Base-by-base conservation (phyloP, 2,113 vertebrate genomes). In the Mohoua ochrocephala region DNA sequence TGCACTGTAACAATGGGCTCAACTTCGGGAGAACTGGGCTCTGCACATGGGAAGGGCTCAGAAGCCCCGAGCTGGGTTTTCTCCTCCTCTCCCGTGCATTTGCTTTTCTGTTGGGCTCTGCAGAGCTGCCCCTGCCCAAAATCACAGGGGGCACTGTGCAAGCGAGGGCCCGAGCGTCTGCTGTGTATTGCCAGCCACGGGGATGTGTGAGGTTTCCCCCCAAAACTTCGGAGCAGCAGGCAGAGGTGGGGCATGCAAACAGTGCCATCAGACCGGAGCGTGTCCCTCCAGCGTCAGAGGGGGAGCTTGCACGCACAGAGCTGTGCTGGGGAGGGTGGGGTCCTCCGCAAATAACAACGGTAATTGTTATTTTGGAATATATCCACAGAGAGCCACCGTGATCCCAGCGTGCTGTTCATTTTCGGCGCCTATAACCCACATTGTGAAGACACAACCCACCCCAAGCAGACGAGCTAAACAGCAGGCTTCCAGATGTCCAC, bases 401-500 rank as follows among this genome's bases (percentile, higher is more conserved):
- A 27, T 30, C 79, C 67, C 85, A 33, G 79, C 11, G 1, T 6
- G 16, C 91, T 42, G 79, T 6, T 84, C 83, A 6, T 56, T 70
- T 65, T 57, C 15, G 11, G 64, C 2, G 0, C 7, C 8, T 53
- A 6, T 87, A 95, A 95, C 90, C 95, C 96, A 68, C 49, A 89
- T 92, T 87, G 31, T 5, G 87, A 75, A 87, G 80, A 59, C 17
- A 3, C 35, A 23, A 56, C 42, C 35, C 85, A 39, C 7, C 78
- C 87, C 84, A 54, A 54, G 81, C 95, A 85, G 91, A 93, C 75
- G 21, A 91, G 89, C 91, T 63, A 11, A 94, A 83, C 94, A 89
- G 93, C 95, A 96, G 96, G 96, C 94, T 95, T 85, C 94, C 96
- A 97, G 95, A 97, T 96, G 95, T 97, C 95, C 94, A 54, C 70